Base-by-base conservation (phyloP, 2,113 vertebrate genomes). In the Rhinopomastus cyanomelas region DNA sequence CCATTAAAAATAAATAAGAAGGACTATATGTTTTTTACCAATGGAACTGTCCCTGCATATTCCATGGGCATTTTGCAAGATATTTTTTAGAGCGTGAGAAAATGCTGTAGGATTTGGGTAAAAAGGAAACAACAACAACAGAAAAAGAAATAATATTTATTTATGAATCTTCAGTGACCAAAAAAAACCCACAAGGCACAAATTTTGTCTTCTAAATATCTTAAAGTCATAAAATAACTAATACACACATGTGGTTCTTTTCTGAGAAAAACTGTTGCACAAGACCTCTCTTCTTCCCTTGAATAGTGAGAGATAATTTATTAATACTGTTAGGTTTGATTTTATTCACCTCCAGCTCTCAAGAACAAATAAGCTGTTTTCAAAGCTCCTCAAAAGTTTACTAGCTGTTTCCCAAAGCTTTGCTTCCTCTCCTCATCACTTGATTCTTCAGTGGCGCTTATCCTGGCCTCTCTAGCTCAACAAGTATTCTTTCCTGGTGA, bases 161-260 rank as follows among this genome's bases (percentile, higher is more conserved):
- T 88, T 82, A 66, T 61, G 36, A 62, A 20, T 42, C 18, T 89
- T 91, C 48, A 65, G 12, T 74, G 48, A 34, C 60, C 89, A 86
- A 74, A 36, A 44, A 79, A 87, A 67, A 27, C 6, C n/a, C n/a
- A 46, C 25, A 29, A 81, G 16, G 10, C 4, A 32, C 3, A 8
- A 2, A 0, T 56, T 66, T 68, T 85, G 69, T 20, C 29, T 44
- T 49, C 29, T 64, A 74, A 67, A 60, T 91, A 81, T 71, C 74
- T 83, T 37, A 30, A 21, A 81, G 78, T 36, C 26, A 44, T 74
- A 46, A 72, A 86, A 56, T 61, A 56, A 14, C 27, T 78, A 39
- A 60, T 52, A 30, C 2, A 59, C 56, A 29, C 48, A 34, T 71
- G 18, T 2, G 1, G 11, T 37, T 76, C n/a, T 76, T 84, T 60